Evolutionary conservation across 2,113 vertebrate species (phyloP), one percentile per base, ranked within the genome.

Genomic region (Saccopteryx bilineata): DNA sequence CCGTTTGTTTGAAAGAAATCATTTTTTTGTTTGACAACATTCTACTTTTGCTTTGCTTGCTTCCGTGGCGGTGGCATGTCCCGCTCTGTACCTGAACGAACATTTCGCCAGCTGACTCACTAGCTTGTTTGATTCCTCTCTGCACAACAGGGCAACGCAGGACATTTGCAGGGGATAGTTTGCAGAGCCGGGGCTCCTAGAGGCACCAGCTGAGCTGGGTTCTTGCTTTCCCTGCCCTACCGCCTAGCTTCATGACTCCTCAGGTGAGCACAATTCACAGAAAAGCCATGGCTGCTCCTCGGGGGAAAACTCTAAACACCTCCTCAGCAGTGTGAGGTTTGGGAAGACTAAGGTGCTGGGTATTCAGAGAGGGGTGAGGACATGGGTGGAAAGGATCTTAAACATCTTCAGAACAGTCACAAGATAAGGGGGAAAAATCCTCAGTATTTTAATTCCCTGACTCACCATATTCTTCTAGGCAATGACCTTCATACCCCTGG

Each of bases 401-500:
- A 66, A 74, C 69, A 80, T 33, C 23, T 39, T 88, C 48, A 52
- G 39, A 31, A 14, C 12, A 68, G 31, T 63, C 58, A 75, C 65
- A 92, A 83, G 26, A 60, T 1, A 33, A 4, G 33, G 54, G 46
- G 23, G 8, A 33, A 63, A 60, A 88, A 11, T 39, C 39, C 17
- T 50, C 12, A 24, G 26, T 28, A 75, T 65, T 93, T 83, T 84
- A 93, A 46, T 46, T 74, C 54, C 63, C 26, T 60, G 13, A 74
- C 8, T 69, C 58, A 39, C 26, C 17, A 14, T 63, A 14, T n/a
- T 88, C 61, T 93, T 78, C 61, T 12, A 88, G 52, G 33, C 54
- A 91, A 78, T 65, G 93, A 48, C 78, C 52, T 90, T 75, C n/a
- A 17, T 61, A 66, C 23, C 91, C 54, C 63, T 74, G 56, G 65